Evolutionary conservation across 2,888 invertebrate species (phyloP), one percentile per base, ranked within the genome.

Genomic region (Mesodorylaimus sp.): DNA sequence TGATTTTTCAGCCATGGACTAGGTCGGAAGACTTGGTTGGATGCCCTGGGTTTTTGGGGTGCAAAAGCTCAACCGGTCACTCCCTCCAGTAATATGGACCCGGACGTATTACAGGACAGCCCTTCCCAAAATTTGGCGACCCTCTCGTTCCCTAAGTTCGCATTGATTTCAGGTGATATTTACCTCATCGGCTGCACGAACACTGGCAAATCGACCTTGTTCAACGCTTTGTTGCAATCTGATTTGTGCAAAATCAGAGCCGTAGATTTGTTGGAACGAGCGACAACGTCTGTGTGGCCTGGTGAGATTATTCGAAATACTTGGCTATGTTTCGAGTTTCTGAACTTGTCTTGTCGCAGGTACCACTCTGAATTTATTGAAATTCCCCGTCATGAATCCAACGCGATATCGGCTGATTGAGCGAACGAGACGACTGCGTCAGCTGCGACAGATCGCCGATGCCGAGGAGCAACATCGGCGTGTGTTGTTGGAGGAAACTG

Each of bases 101-200:
- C n/a, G n/a, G n/a, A n/a, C n/a, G n/a, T n/a, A n/a, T n/a, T n/a
- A n/a, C n/a, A n/a, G n/a, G n/a, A n/a, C n/a, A n/a, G n/a, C n/a
- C n/a, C 13, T 36, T 36, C 36, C n/a, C 13, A 13, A 36, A 36
- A 13, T 10, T 13, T n/a, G 36, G 36, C 16, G n/a, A n/a, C n/a
- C n/a, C n/a, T n/a, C 13, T 36, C n/a, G 24, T 23, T 32, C 41
- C 50, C 19, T 26, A 53, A 36, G 39, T 13, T 37, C 38, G 42
- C 25, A 23, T 41, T 21, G 28, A 16, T 42, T 55, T 27, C 57
- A 69, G 74, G 73, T 45, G 68, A 75, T 61, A 80, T 95, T 7
- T 95, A 83, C 66, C 69, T 95, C 25, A 75, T 95, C 1, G 95
- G 95, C 1, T 86, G 86, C 63, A 89, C 93, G 0, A 95, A 97